These are phyloP conservation scores for Napeogenes sylphis DNA, from an alignment of 2,888 invertebrate genomes.

Conservation along the genomic window DNA sequence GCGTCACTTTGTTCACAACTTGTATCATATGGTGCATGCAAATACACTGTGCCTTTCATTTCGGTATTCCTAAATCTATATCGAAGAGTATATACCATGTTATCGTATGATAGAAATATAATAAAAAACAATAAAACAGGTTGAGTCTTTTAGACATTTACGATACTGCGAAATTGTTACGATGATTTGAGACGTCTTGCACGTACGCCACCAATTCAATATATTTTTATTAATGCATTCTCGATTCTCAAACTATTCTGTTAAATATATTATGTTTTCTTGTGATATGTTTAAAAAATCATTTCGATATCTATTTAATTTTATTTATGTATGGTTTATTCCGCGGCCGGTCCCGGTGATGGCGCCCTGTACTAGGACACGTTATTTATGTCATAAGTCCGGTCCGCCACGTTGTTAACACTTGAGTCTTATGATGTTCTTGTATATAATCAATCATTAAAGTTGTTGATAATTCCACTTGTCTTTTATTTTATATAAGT, in stretches of 20 bases:
- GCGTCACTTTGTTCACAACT: neutral
- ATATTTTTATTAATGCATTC: neutral
- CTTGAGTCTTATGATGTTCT: slow-evolving; percentile 65
- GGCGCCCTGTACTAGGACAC: slow-evolving; percentile 2
- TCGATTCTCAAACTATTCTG: too few relatives aligned
- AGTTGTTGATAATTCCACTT: slow-evolving; percentile 72
- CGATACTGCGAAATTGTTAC: neutral
- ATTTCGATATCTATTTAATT: too few relatives aligned
- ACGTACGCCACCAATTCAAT: neutral
- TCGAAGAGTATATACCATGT: neutral
- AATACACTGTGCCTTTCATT: slow-evolving; percentile 1
- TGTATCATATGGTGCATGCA: neutral
- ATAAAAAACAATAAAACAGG: neutral
- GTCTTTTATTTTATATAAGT: slow-evolving; percentile 39
- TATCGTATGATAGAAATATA: slow-evolving; percentile 6
- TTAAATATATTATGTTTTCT: too few relatives aligned
- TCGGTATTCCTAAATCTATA: neutral
- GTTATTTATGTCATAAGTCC: slow-evolving; percentile 33
- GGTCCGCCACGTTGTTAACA: slow-evolving; percentile 54
- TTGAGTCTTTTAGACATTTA: slow-evolving; percentile 2
- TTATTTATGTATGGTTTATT: too few relatives aligned
- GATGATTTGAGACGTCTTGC: neutral
- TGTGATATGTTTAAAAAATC: too few relatives aligned
- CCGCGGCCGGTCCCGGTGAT: too few relatives aligned
- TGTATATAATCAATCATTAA: slow-evolving; percentile 76